Percentiles rank a stretch among this genome's conserved stretches.
Evolutionary conservation across 1,140 invertebrate genomes (phyloP).

Genomic region (Drosophila guanche): DNA sequence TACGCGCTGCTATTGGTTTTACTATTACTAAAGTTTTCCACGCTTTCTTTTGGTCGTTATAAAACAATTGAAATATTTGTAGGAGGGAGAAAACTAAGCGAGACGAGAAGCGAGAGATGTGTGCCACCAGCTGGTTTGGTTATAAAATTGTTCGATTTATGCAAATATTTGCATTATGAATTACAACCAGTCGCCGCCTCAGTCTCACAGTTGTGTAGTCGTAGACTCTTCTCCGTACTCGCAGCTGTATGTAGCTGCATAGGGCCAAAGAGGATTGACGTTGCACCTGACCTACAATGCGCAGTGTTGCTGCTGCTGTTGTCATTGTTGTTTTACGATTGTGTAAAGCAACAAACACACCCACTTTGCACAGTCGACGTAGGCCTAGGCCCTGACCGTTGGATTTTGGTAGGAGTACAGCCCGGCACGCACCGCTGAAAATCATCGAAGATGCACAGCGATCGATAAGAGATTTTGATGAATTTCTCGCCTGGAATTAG

Average conservation of each 20-base stretch:
- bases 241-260: constrained; percentile 26
- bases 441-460: constrained; percentile 29
- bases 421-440: constrained; percentile 2
- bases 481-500: constrained; percentile 8
- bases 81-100: constrained; percentile 2
- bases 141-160: constrained; percentile 61
- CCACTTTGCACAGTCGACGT: constrained; percentile 45
- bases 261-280: constrained; percentile 24
- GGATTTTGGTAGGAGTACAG: background rate
- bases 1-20: constrained; percentile 29
- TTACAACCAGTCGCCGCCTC: constrained; percentile 39
- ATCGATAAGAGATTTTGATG: constrained; percentile 13
- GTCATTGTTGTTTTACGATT: constrained; percentile 39
- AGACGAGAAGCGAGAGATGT: background rate
- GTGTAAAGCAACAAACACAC: constrained; percentile 66
- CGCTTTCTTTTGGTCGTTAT: constrained; percentile 40
- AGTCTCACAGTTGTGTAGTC: background rate
- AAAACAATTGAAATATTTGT: constrained; percentile 59
- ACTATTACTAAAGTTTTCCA: constrained; percentile 26
- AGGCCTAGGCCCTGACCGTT: background rate
- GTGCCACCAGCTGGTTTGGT: constrained; percentile 4
- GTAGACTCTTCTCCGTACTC: too few species aligned
- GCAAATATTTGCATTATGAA: constrained; percentile 76
- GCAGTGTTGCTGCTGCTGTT: constrained; percentile 20
- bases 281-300: constrained; percentile 73